phyloP scores from a whole-genome alignment of 2,113 vertebrate species.

The Neofelis nebulosa region DNA sequence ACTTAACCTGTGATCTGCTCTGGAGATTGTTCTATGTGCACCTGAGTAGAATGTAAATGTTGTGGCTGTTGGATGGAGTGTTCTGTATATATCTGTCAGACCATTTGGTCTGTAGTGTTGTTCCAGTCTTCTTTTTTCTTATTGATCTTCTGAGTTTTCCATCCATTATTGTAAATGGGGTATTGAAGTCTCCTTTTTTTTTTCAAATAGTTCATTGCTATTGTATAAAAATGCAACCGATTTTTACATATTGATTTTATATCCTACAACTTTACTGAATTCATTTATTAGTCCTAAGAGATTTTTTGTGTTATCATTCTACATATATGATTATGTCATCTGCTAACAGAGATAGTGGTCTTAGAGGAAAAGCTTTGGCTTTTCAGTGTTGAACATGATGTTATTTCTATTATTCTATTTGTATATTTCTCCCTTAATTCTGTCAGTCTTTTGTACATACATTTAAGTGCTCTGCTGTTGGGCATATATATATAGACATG shows the following conservation, averaged over 20 bases:
- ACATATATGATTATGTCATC: neutral
- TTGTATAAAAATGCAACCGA: neutral
- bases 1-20: neutral
- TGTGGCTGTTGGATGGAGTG: neutral
- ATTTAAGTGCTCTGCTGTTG: neutral
- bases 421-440: neutral
- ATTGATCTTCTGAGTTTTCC: neutral
- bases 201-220: neutral
- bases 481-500: neutral
- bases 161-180: neutral
- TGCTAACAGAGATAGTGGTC: neutral
- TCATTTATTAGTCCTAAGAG: neutral
- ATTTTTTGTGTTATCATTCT: neutral
- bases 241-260: neutral
- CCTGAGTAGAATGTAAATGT: neutral
- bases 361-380: neutral
- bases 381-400: neutral
- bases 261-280: neutral
- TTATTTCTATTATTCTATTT: neutral
- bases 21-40: neutral
- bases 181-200: neutral
- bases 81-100: neutral
- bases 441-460: neutral
- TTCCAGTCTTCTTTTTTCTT: neutral
- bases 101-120: neutral